A percentile compares a stretch with the other conserved stretches of the same genome.
phyloP scores from a whole-genome alignment of 2,113 vertebrate species.

The Psilopsiagon aymara region DNA sequence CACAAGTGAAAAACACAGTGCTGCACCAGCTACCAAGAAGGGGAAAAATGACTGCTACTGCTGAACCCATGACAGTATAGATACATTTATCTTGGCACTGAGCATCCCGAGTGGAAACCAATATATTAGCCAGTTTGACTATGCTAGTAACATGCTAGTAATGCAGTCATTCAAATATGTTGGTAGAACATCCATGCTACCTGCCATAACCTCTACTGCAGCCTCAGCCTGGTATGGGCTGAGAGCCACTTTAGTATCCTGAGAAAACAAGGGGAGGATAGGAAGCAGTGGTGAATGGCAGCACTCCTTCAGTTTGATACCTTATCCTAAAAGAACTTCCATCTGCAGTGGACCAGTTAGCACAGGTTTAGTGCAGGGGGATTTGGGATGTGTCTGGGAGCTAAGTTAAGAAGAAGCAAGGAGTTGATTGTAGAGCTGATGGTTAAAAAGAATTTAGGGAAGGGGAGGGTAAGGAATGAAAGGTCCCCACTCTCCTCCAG shows the following conservation, averaged over 20 bases:
- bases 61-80: too few species aligned
- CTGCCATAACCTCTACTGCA: background rate
- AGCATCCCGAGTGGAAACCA: background rate
- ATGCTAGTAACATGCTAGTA: too few species aligned
- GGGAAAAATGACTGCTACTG: too few species aligned
- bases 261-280: background rate
- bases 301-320: background rate
- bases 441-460: background rate
- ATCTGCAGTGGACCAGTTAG: background rate
- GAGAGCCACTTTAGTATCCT: background rate
- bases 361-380: background rate
- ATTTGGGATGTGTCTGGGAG: background rate
- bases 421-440: background rate
- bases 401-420: background rate
- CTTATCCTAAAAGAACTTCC: background rate
- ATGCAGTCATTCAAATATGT: background rate
- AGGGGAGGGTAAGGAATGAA: background rate
- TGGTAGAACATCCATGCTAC: background rate
- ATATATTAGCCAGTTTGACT: background rate
- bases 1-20: too few species aligned
- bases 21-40: too few species aligned
- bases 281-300: background rate
- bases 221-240: background rate
- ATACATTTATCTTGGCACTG: background rate
- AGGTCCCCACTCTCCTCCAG: accelerated